Evolutionary conservation across 2,888 invertebrate species (phyloP).

Genomic region (Salpingus planirostris): DNA sequence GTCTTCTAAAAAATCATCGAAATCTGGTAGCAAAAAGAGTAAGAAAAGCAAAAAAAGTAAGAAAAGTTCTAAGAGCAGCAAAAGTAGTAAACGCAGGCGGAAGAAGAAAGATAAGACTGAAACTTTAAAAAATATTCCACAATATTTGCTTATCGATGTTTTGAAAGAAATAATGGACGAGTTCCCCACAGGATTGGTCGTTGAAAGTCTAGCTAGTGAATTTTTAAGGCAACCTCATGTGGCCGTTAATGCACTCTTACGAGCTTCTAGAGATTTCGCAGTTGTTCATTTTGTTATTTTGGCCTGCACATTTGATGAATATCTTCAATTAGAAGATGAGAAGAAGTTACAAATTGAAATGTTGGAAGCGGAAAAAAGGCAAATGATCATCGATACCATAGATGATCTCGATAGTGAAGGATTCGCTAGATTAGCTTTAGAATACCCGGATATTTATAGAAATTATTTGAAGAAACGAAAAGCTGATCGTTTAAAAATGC

Average conservation of each 20-base stretch:
- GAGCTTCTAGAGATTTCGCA: slow-evolving; percentile 3
- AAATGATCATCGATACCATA: slow-evolving; percentile 5
- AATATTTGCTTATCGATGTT: slow-evolving; percentile 24
- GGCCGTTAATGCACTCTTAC: too few species aligned
- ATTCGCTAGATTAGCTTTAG: slow-evolving; percentile 10
- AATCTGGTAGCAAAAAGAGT: slow-evolving; percentile 6
- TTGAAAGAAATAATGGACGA: slow-evolving; percentile 20
- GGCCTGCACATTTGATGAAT: slow-evolving; percentile 20
- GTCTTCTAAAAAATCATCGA: slow-evolving; percentile 5
- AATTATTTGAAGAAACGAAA: slow-evolving; percentile 19
- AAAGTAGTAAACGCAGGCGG: slow-evolving; percentile 8
- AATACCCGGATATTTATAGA: slow-evolving; percentile 19
- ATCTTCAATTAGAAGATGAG: slow-evolving; percentile 15
- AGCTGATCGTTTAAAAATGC: slow-evolving; percentile 12
- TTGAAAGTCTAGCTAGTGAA: slow-evolving; percentile 32
- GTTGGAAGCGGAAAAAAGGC: slow-evolving; percentile 13
- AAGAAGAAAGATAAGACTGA: slow-evolving; percentile 14
- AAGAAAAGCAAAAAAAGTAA: slow-evolving; percentile 6
- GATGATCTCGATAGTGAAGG: slow-evolving; percentile 21
- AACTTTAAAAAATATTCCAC: slow-evolving; percentile 27
- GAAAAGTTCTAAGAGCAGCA: slow-evolving; percentile 10
- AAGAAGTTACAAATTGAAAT: too few species aligned
- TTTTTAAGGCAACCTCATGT: too few species aligned
- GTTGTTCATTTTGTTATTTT: slow-evolving; percentile 29
- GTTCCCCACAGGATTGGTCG: slow-evolving; percentile 22